These are phyloP conservation scores for Ectemnius continuus DNA, from an alignment of 2,888 invertebrate species.

Conservation along the genomic window DNA sequence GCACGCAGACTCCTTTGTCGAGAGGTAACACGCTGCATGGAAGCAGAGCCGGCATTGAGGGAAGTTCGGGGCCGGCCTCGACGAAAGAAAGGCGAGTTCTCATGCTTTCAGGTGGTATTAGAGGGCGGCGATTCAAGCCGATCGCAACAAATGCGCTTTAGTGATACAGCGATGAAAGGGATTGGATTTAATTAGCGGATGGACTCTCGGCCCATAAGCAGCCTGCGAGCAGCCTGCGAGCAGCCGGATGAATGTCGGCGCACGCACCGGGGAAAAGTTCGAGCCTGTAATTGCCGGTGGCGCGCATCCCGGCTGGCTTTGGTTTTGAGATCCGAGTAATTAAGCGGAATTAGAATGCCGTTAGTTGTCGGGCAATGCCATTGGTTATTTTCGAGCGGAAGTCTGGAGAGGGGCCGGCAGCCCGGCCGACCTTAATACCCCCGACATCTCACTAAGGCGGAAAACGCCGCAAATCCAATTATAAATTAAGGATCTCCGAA, in stretches of 20 bases:
- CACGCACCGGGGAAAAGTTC: not conserved
- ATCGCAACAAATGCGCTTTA: not conserved
- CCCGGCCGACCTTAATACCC: slow-evolving; percentile 47
- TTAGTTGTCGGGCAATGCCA: slow-evolving; percentile 38
- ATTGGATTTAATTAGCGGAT: slow-evolving; percentile 1
- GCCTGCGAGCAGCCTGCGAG: not conserved
- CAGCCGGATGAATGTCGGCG: slow-evolving; percentile 8
- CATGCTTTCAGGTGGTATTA: too few relatives aligned
- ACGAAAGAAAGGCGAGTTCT: too few relatives aligned
- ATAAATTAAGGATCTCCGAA: slow-evolving; percentile 52
- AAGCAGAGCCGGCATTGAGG: too few relatives aligned
- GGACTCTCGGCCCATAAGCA: slow-evolving; percentile 1
- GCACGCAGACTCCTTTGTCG: too few relatives aligned
- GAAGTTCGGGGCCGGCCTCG: too few relatives aligned
- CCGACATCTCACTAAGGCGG: slow-evolving; percentile 44
- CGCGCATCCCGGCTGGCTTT: not conserved
- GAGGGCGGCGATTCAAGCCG: too few relatives aligned
- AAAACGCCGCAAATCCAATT: slow-evolving; percentile 54
- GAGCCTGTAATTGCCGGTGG: not conserved
- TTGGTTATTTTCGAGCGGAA: slow-evolving; percentile 48
- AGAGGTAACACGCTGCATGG: too few relatives aligned
- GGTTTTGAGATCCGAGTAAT: slow-evolving; percentile 28
- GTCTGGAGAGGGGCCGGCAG: slow-evolving; percentile 48
- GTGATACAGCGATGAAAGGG: not conserved
- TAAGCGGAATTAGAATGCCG: slow-evolving; percentile 37